Conservation (phyloP, 2,888 invertebrate genomes). For the Limnephilus marmoratus region DNA sequence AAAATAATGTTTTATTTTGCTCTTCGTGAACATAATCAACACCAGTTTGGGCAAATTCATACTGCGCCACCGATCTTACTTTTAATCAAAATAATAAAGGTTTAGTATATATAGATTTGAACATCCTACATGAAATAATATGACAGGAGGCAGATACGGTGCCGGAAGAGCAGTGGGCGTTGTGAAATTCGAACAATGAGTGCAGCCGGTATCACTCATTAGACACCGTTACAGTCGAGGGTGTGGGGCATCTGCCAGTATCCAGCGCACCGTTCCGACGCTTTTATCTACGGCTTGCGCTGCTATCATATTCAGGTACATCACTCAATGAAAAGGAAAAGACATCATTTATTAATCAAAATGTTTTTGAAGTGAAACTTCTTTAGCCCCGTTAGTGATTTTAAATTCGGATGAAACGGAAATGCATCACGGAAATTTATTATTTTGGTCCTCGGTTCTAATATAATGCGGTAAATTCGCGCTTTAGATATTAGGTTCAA, state of each 20-base stretch:
- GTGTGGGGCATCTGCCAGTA: background rate
- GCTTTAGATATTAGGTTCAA: too few relatives aligned
- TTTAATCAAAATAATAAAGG: background rate
- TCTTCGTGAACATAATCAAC: background rate
- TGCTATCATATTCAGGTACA: too few relatives aligned
- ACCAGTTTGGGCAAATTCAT: background rate
- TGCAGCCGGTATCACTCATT: background rate
- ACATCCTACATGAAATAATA: background rate
- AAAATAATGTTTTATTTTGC: background rate
- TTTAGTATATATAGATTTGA: too few relatives aligned
- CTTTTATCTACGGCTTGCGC: background rate
- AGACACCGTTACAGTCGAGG: background rate
- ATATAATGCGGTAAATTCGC: too few relatives aligned
- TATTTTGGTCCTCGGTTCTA: too few relatives aligned
- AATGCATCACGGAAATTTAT: too few relatives aligned
- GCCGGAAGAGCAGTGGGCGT: background rate
- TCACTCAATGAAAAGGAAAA: background rate
- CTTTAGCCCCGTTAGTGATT: too few relatives aligned
- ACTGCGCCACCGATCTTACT: too few relatives aligned
- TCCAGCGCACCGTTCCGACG: background rate
- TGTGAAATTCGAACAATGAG: background rate
- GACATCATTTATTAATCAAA: background rate
- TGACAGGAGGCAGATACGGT: background rate
- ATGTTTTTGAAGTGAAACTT: too few relatives aligned
- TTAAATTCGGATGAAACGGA: too few relatives aligned